Percentiles rank a stretch among this genome's conserved stretches.
Conservation (phyloP, 2,888 invertebrate species). For the Crematogaster levior region DNA sequence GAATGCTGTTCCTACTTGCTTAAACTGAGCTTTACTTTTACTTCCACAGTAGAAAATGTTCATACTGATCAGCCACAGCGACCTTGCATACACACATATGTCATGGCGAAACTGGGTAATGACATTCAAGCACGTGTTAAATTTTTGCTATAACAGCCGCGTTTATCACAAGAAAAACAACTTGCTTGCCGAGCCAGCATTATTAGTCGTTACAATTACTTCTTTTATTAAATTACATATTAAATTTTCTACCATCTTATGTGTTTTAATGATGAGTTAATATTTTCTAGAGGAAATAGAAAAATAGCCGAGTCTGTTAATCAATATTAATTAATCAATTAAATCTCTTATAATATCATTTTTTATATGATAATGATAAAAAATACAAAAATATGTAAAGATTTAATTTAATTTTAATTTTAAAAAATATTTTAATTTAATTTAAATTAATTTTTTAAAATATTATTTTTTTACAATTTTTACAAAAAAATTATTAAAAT, state of each 20-base stretch:
- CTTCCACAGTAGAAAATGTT: constrained; percentile 12
- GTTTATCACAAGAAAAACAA: constrained; percentile 47
- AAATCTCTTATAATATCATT: not conserved
- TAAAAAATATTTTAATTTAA: too few relatives aligned
- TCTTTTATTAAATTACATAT: not conserved
- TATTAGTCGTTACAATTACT: constrained; percentile 27
- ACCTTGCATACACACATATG: constrained; percentile 30
- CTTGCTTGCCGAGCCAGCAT: constrained; percentile 22
- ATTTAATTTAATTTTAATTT: too few relatives aligned
- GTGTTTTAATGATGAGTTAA: not conserved
- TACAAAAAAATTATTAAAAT: not conserved
- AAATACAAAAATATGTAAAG: not conserved
- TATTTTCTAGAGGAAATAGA: not conserved
- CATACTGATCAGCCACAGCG: constrained; percentile 16
- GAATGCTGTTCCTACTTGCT: not conserved
- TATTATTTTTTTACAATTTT: not conserved
- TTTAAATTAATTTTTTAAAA: not conserved
- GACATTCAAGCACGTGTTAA: constrained; percentile 46
- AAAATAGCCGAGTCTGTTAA: not conserved
- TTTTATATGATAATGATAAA: not conserved
- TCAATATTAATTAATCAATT: not conserved
- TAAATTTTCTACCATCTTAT: not conserved
- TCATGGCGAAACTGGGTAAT: constrained; percentile 40
- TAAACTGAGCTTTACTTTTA: not conserved
- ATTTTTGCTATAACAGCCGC: constrained; percentile 37